Evolutionary conservation across 2,797 vertebrate genomes (phyloP), one percentile per base, ranked within the genome.

Genomic region (Eulemur rubriventer): DNA sequence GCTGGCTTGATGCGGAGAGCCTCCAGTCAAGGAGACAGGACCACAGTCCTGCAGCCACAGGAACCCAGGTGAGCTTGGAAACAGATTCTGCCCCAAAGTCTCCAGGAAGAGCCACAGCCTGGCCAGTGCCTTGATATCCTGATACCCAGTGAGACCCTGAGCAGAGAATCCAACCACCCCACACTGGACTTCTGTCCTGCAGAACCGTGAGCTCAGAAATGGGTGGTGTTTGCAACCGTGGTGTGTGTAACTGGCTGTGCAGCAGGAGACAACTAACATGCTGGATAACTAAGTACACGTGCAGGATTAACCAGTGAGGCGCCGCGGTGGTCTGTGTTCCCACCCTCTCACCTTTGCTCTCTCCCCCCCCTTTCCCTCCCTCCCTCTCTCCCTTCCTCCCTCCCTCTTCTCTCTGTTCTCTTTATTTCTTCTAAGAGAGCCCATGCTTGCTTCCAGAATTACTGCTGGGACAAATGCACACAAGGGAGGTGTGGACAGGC

Each of bases 11-110:
- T 4, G 65, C 26, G n/a, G 16, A 7, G 20, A 33, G 13, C 48
- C 46, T 4, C 1, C 0, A 1, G 3, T 12, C 7, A 14, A 28
- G 14, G 76, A 67, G 16, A 4, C 0, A 0, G 76, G 33, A 33
- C 67, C 4, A 16, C 2, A 0, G 90, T 52, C 90, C 61, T 24
- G 4, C 33, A 43, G 1, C n/a, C 16, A 3, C 0, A 16, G n/a
- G 3, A 7, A 2, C 70, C 59, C 7, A 2, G 16, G 26, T 55
- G 67, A 30, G 46, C 57, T 46, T 20, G 43, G 46, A 73, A 30
- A 59, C 11, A 59, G 67, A 1, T 22, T 57, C 18, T 61, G 20
- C 46, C 61, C 18, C 0, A 6, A 43, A 4, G 11, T 43, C 35
- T 20, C 46, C 35, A 6, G 50, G 35, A 43, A 17, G 13, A 43